Evolutionary conservation across 2,888 invertebrate species (phyloP).

Genomic region (Beris morrisii): DNA sequence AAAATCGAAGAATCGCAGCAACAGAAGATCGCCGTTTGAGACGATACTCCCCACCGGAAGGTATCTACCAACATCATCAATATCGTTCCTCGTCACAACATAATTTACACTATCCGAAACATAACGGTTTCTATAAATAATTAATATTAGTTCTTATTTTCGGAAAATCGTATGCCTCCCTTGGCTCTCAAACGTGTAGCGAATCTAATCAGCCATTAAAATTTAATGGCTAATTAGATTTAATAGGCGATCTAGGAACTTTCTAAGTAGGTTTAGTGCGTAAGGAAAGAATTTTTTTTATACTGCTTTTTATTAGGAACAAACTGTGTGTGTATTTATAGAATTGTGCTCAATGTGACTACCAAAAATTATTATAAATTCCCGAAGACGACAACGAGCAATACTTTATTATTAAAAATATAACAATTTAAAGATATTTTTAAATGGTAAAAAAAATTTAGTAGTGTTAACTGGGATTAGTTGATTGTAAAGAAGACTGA

Average conservation of each 20-base stretch:
- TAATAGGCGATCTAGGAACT: background rate
- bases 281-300: constrained; percentile 16
- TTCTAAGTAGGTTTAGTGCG: constrained; percentile 12
- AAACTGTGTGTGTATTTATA: constrained; percentile 18
- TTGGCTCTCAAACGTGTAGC: background rate
- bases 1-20: constrained; percentile 32
- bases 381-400: constrained; percentile 8
- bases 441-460: no score
- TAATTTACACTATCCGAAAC: constrained; percentile 59
- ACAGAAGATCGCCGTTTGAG: constrained; percentile 47
- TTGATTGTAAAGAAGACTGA: no score
- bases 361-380: constrained; percentile 20
- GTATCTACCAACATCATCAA: constrained; percentile 56
- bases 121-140: constrained; percentile 46
- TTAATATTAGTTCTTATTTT: background rate
- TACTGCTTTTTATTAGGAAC: constrained; percentile 8
- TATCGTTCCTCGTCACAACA: constrained; percentile 67
- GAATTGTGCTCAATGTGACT: constrained; percentile 25
- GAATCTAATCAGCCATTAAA: background rate
- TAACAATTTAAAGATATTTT: background rate
- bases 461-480: no score
- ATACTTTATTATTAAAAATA: constrained; percentile 6
- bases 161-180: background rate
- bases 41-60: constrained; percentile 57
- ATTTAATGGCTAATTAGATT: constrained; percentile 3